Evolutionary conservation across 2,888 invertebrate genomes (phyloP).

Genomic region (Phyllotreta striolata): DNA sequence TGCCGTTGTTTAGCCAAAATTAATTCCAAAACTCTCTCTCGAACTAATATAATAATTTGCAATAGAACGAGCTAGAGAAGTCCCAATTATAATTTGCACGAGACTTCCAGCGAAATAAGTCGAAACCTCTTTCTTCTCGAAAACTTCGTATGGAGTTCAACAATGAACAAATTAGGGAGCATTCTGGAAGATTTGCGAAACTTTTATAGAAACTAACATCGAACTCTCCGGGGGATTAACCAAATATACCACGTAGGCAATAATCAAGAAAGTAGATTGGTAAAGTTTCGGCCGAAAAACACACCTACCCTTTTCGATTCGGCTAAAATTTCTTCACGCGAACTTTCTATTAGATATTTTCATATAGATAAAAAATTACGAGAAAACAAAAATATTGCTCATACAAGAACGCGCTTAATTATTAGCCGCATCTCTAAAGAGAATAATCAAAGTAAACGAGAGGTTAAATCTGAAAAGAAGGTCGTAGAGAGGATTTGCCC

Average conservation of each 20-base stretch:
- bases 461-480: not conserved
- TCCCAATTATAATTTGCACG: no score
- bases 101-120: not conserved
- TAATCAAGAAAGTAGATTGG: conserved; percentile 7
- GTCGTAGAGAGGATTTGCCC: conserved; percentile 4
- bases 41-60: no score
- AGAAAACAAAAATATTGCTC: no score
- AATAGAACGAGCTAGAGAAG: no score
- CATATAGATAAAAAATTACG: no score
- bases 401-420: no score
- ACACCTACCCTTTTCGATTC: conserved; percentile 2
- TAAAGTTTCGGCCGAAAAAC: not conserved
- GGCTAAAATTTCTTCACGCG: not conserved
- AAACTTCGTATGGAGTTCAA: conserved; percentile 7
- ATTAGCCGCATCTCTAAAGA: no score
- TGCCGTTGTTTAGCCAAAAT: no score
- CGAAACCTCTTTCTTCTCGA: not conserved
- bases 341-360: no score
- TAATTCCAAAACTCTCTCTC: no score
- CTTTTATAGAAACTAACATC: conserved; percentile 11
- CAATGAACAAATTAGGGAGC: conserved; percentile 8
- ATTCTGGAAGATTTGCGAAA: conserved; percentile 4
- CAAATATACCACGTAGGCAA: conserved; percentile 12
- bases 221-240: conserved; percentile 4
- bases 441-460: no score